Conservation (phyloP, 37 sponge, comb jelly and placozoan species). For the Hormiphora californensis region DNA sequence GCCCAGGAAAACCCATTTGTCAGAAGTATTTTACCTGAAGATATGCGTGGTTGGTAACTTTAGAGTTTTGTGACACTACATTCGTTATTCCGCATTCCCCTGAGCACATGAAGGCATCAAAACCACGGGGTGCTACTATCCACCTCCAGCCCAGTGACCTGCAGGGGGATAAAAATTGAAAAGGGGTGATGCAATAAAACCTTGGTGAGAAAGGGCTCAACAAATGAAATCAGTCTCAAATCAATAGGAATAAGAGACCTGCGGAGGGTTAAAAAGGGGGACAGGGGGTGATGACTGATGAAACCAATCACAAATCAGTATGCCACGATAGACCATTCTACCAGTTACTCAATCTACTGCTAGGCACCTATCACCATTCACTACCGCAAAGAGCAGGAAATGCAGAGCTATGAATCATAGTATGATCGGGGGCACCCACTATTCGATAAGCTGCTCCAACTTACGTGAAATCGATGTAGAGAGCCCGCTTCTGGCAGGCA, state of each 20-base stretch:
- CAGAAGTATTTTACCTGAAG: constrained; percentile 38
- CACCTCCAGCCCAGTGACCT: constrained; percentile 27
- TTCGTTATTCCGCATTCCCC: constrained; percentile 39
- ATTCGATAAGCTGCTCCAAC: not conserved
- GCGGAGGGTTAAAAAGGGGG: no score
- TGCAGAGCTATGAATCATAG: no score
- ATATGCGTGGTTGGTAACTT: constrained; percentile 42
- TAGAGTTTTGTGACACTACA: not conserved
- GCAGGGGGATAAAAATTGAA: not conserved
- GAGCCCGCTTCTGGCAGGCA: constrained; percentile 2
- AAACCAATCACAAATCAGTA: no score
- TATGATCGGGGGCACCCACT: no score
- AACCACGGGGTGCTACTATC: constrained; percentile 38
- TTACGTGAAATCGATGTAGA: constrained; percentile 44
- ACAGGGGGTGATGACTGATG: no score
- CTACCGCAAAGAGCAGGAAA: no score
- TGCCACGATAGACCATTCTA: no score
- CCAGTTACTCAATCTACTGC: no score
- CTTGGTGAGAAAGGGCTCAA: not conserved
- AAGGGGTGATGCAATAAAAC: not conserved
- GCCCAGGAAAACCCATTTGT: no score
- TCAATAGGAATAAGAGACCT: no score
- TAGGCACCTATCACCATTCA: no score
- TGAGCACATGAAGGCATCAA: constrained; percentile 52
- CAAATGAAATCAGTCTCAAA: no score